These are phyloP conservation scores for Tetraneura akinire DNA, from an alignment of 1,140 invertebrate genomes.

Conservation along the genomic window DNA sequence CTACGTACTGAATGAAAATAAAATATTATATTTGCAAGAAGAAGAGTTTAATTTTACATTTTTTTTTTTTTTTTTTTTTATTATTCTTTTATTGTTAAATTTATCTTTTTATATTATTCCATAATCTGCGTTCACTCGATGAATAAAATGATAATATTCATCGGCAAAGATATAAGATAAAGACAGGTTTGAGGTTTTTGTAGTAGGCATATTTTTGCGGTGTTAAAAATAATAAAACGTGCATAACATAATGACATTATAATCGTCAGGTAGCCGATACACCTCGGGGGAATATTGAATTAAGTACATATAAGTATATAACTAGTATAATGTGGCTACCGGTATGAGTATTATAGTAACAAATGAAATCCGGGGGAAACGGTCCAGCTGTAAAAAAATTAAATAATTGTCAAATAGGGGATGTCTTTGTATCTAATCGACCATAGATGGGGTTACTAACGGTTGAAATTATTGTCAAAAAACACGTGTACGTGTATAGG, in stretches of 20 bases:
- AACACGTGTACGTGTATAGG: not conserved
- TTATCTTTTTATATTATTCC: too few species aligned
- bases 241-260: not conserved
- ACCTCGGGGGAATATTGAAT: not conserved
- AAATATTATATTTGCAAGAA: too few species aligned
- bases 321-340: not conserved
- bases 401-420: not conserved
- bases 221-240: not conserved
- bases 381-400: conserved; percentile 23
- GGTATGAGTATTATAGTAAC: not conserved
- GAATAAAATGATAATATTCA: too few species aligned
- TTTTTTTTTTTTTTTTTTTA: too few species aligned
- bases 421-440: conserved; percentile 34
- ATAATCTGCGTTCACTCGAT: too few species aligned
- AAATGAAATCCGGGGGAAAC: not conserved
- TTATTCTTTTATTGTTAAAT: too few species aligned
- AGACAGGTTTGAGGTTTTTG: too few species aligned
- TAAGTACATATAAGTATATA: too few species aligned
- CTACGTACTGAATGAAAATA: too few species aligned
- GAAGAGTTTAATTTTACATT: too few species aligned
- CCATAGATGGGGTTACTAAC: conserved; percentile 16
- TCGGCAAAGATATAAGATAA: too few species aligned
- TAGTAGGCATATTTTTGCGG: too few species aligned
- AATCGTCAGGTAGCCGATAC: not conserved
- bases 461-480: not conserved